These are phyloP conservation scores for Dasysyrphus albostriatus DNA, from an alignment of 2,888 invertebrate species.

Conservation along the genomic window DNA sequence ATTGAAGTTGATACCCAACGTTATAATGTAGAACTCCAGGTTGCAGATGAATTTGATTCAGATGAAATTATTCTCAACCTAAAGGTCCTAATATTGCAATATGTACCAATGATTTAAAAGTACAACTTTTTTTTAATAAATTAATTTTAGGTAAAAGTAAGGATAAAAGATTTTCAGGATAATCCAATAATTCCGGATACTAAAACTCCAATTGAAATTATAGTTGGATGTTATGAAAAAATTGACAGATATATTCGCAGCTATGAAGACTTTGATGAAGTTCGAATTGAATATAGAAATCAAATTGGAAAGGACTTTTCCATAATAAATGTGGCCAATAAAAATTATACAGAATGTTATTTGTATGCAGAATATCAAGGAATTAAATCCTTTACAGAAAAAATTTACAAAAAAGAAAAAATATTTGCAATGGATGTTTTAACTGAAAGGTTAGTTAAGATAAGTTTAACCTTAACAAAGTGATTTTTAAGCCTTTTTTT, in stretches of 20 bases:
- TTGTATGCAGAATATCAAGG: slow-evolving; percentile 25
- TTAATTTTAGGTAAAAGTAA: slow-evolving; percentile 34
- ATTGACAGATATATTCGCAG: not conserved
- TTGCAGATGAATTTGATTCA: slow-evolving; percentile 94
- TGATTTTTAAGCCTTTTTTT: not conserved
- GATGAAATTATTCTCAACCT: slow-evolving; percentile 83
- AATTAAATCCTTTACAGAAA: not conserved
- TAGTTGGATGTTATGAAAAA: not conserved
- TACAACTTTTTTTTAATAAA: not conserved
- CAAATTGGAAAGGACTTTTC: not conserved
- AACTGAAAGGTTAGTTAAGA: slow-evolving; percentile 20
- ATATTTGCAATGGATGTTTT: slow-evolving; percentile 20
- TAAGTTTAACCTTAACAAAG: no score
- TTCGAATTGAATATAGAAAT: not conserved
- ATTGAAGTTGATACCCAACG: slow-evolving; percentile 89
- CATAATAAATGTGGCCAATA: not conserved
- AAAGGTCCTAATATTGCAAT: not conserved
- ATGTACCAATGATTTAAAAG: no score
- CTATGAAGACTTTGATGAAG: not conserved
- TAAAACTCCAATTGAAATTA: slow-evolving; percentile 84
- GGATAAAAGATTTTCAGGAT: slow-evolving; percentile 88
- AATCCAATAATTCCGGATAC: slow-evolving; percentile 86
- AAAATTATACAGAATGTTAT: slow-evolving; percentile 9
- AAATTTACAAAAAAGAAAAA: not conserved
- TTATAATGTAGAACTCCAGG: slow-evolving; percentile 90